A percentile compares a stretch with the other conserved stretches of the same genome.
Evolutionary conservation across 2,797 vertebrate genomes (phyloP).

Genomic region (Pseudocheirus occidentalis): DNA sequence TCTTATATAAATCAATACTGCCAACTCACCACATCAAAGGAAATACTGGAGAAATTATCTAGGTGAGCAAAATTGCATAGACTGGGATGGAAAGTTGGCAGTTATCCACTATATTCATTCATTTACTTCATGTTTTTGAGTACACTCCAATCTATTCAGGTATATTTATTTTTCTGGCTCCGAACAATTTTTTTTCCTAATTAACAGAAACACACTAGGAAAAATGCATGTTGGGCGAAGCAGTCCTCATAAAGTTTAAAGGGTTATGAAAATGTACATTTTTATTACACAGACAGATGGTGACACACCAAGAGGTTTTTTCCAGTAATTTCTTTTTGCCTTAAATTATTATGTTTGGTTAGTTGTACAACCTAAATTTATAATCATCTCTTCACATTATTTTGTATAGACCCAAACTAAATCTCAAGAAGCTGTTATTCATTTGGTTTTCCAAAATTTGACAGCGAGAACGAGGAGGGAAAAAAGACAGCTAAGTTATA

Average conservation of each 20-base stretch:
- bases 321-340: conserved; percentile 25
- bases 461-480: not conserved
- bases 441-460: conserved; percentile 46
- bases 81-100: conserved; percentile 45
- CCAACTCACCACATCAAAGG: conserved; percentile 41
- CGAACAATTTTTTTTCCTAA: not conserved
- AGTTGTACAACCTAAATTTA: conserved; percentile 9
- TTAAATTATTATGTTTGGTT: conserved; percentile 27
- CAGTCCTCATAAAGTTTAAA: not conserved
- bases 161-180: not conserved
- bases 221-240: not conserved
- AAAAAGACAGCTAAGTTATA: conserved; percentile 5
- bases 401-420: conserved; percentile 22
- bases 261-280: not conserved
- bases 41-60: conserved; percentile 44
- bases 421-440: conserved; percentile 54
- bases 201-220: not conserved
- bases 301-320: conserved; percentile 18
- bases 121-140: conserved; percentile 18
- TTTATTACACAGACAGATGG: conserved; percentile 22
- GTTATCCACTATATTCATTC: conserved; percentile 41
- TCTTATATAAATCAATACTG: conserved; percentile 36
- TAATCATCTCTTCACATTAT: conserved; percentile 21
- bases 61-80: conserved; percentile 46
- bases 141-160: not conserved